phyloP scores from a whole-genome alignment of 2,797 vertebrate genomes.

The Urosaurus nigricauda region DNA sequence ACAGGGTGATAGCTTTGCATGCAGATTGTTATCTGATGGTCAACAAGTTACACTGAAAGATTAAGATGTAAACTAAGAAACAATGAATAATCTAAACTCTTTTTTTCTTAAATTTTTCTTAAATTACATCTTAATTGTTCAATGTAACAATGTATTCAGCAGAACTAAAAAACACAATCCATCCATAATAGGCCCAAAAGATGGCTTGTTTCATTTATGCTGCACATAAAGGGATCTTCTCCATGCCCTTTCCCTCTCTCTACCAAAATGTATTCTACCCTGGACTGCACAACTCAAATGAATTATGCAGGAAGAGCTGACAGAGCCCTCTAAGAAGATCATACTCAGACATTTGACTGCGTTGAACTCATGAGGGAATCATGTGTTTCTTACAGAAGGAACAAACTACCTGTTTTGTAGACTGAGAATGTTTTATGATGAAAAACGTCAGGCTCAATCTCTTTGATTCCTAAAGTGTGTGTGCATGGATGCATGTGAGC shows the following conservation, averaged over 20 bases:
- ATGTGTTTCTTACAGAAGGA: neutral
- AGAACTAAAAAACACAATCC: neutral
- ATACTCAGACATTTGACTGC: neutral
- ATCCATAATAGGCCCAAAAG: neutral
- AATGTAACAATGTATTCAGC: neutral
- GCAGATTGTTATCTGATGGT: neutral
- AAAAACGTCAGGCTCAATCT: conserved; percentile 18
- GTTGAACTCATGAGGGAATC: neutral
- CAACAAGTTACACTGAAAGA: neutral
- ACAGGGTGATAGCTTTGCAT: neutral
- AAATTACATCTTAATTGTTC: too few relatives aligned
- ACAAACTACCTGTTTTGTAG: neutral
- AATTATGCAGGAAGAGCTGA: neutral
- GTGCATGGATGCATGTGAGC: too few relatives aligned
- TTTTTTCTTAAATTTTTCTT: too few relatives aligned
- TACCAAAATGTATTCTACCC: neutral
- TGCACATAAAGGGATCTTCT: neutral
- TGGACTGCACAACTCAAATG: neutral
- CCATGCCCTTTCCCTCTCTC: neutral
- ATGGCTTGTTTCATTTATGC: neutral
- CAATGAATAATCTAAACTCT: too few relatives aligned
- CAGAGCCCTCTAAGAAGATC: neutral
- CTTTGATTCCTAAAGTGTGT: neutral
- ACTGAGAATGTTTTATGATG: conserved; percentile 34
- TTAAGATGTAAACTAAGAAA: neutral